Base-by-base conservation (phyloP, 2,797 vertebrate genomes). In the Avahi laniger region DNA sequence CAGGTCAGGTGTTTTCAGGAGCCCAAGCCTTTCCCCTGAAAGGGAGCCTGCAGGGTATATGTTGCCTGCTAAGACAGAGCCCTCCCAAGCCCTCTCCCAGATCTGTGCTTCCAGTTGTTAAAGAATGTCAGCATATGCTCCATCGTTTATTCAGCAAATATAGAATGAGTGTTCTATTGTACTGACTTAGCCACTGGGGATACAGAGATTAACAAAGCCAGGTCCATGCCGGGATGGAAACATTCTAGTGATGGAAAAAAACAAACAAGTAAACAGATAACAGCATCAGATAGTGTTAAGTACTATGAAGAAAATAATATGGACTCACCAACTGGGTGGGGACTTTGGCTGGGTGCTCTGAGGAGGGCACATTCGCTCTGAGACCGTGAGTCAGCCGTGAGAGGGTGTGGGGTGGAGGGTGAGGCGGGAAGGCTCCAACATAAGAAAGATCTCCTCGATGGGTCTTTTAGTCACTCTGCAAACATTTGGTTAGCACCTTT, bases 1-100 rank as follows among this genome's bases (percentile, higher is more conserved):
- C 4, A 2, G 0, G 20, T 2, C 20, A 15, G 28, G 10, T 0
- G 0, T 38, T 17, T 43, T 8, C 28, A 8, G 91, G 46, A 5
- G 10, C 18, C 5, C 12, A 5, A 0, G 5, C 41, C 18, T 1
- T 5, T 52, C 10, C 24, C 0, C 1, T 38, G 50, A 17, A 13
- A 11, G 13, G 24, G n/a, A 50, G 13, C 26, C 75, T 67, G 24
- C 22, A 83, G 46, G 9, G 4, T 22, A 0, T 30, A 1, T 54
- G 17, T 48, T 24, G 13, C 5, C 2, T 20, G 4, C 12, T 43
- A 50, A 7, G 15, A 70, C 30, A 38, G 35, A 10, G 15, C 22
- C 67, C 30, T 50, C 35, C n/a, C 38, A 9, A 26, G 2, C 33
- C 50, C 0, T 35, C 84, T 50, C 57, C 48, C 4, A 24, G 13